Base-by-base conservation (phyloP, 2,888 invertebrate genomes). In the Eupithecia centaureata region DNA sequence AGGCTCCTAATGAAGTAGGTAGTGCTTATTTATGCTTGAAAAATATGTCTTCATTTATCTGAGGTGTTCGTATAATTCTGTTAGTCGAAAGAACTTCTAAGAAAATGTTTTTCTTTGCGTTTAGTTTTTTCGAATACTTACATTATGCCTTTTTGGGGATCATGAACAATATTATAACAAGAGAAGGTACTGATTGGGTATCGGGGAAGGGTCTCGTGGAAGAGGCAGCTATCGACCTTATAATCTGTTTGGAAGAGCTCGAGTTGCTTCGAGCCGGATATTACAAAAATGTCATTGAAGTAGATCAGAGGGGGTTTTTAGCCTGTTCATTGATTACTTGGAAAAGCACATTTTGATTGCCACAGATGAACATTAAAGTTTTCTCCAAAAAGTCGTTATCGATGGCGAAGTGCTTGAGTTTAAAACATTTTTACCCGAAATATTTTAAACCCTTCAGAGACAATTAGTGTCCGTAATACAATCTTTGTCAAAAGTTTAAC, bases 381-480 rank as follows among this genome's bases (percentile, higher is more conserved):
- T 51, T 25, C 51, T 18, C 42, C 0, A 8, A 42, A 42, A 38
- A 42, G 18, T 18, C 18, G 8, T 18, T 2, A 42, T 18, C n/a
- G 18, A 42, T 42, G n/a, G n/a, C 38, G 33, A 59, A 52, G 30
- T 22, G 32, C 28, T 54, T 7, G 42, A 58, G 60, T 57, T 56
- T 27, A 13, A 54, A 54, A 27, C 8, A 32, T 60, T 47, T 60
- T 63, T 35, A 57, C n/a, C 38, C 10, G 27, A 59, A 59, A 63
- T 61, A 25, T 60, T 60, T 27, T 5, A 38, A 57, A 52, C 62
- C 52, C 47, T 32, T 28, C 25, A 27, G 22, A 51, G 52, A 47
- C 56, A 58, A 51, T 58, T 30, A 58, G 56, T 57, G n/a, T 15
- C 18, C 42, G 56, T 58, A 52, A 32, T 64, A 30, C 35, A 61